phyloP scores from a whole-genome alignment of 2,113 vertebrate genomes.

The Andinoacara biseriatus region DNA sequence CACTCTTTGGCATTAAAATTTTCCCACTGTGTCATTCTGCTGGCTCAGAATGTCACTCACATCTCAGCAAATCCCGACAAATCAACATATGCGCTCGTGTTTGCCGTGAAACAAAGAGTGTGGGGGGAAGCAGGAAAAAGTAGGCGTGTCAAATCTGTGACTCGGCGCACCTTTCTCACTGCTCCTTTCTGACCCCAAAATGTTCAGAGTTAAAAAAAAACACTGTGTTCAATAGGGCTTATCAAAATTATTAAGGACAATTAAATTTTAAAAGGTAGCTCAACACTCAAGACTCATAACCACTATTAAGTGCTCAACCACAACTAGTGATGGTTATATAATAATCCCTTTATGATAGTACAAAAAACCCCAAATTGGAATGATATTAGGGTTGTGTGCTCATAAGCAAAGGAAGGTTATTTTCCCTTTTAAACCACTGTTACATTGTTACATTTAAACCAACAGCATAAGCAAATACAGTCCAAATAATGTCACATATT shows the following conservation, averaged over 20 bases:
- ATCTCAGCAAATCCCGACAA: constrained; percentile 31
- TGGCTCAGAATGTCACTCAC: constrained; percentile 45
- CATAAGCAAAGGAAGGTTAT: constrained; percentile 46
- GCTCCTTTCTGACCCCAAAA: background rate
- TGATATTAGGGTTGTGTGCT: constrained; percentile 74
- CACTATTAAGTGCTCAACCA: constrained; percentile 34
- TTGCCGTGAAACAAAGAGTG: constrained; percentile 25
- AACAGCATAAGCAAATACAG: background rate
- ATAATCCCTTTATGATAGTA: constrained; percentile 42
- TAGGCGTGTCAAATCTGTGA: background rate
- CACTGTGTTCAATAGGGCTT: constrained; percentile 18
- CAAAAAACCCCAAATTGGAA: constrained; percentile 47
- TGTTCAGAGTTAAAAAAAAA: constrained; percentile 15
- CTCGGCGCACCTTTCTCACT: background rate
- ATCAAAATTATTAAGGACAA: constrained; percentile 23
- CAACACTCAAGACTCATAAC: constrained; percentile 27
- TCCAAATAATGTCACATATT: constrained; percentile 28
- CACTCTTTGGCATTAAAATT: constrained; percentile 78
- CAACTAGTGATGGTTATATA: constrained; percentile 23
- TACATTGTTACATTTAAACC: constrained; percentile 40
- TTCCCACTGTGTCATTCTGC: constrained; percentile 45
- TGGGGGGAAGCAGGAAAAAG: background rate
- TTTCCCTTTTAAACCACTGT: constrained; percentile 26
- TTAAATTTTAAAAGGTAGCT: constrained; percentile 7
- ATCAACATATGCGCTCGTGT: constrained; percentile 9